Base-by-base conservation (phyloP, 2,888 invertebrate species). In the Gryllus longicercus region DNA sequence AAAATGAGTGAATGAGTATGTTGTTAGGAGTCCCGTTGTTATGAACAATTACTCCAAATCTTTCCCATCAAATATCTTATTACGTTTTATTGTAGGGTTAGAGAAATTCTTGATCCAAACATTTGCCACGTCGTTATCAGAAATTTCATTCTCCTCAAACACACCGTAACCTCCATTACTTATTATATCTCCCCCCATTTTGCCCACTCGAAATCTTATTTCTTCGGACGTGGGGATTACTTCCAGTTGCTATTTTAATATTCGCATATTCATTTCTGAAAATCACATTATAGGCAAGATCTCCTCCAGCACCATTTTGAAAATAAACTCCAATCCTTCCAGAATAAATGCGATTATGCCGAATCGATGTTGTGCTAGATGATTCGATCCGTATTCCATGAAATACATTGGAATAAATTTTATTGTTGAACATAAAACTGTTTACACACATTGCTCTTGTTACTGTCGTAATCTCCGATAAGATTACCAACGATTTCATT, bases 201-300 rank as follows among this genome's bases (percentile, higher is more conserved):
- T 99, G 99, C 0, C 99, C 99, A 80, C 99, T 99, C 99, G 99
- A 99, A 85, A 99, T 99, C 89, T 99, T 99, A 88, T 99, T 99
- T 82, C 97, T 96, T 83, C 96, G 91, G 85, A 99, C 99, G 82
- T 97, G 94, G 74, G 99, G 99, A 90, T 99, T 99, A 86, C 98
- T 98, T 83, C 98, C 98, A 82, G 99, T 99, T 85, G 81, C 90
- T 85, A 99, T 99, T 90, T 99, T 99, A 82, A 99, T 98, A 83
- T 99, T 99, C 77, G 98, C 99, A 89, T 99, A 99, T 79, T 99
- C 89, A 89, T 99, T 99, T 89, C 99, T 99, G 89, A 99, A 99
- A 86, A 99, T 99, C 87, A 99, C 99, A 88, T 99, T 99, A 87
- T 99, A 98, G 88, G 99, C 99, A 84, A 99, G 88, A 86, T 97